phyloP scores from a whole-genome alignment of 1,140 invertebrate genomes.

The Brevipalpus yothersi region DNA sequence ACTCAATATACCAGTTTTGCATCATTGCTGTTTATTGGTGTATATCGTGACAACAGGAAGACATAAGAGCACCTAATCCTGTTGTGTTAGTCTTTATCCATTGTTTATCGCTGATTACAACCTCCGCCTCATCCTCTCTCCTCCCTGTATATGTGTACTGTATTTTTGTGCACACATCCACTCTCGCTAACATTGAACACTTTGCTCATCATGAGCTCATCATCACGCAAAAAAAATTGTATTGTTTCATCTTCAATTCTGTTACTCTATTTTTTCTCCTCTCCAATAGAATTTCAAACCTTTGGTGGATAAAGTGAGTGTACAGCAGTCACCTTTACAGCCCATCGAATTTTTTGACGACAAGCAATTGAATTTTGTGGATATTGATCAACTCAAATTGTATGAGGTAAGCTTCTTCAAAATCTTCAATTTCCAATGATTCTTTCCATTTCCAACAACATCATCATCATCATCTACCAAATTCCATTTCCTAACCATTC shows the following conservation, averaged over 20 bases:
- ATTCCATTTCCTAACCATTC: too few relatives aligned
- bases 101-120: too few relatives aligned
- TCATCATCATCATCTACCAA: background rate
- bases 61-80: too few relatives aligned
- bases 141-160: too few relatives aligned
- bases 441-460: background rate
- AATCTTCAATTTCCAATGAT: background rate
- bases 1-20: background rate
- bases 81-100: too few relatives aligned
- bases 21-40: background rate
- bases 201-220: background rate
- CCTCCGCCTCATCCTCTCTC: too few relatives aligned
- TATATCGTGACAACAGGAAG: background rate
- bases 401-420: background rate
- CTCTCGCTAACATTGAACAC: too few relatives aligned
- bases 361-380: slow-evolving; percentile 1
- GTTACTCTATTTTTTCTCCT: background rate
- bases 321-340: background rate
- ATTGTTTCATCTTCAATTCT: background rate
- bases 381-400: background rate
- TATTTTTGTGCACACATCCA: too few relatives aligned
- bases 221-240: background rate
- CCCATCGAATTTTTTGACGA: slow-evolving; percentile 2
- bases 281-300: slow-evolving; percentile 1
- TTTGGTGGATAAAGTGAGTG: slow-evolving; percentile 1